Base-by-base conservation (phyloP, 2,888 invertebrate species). In the Philereme transversata region DNA sequence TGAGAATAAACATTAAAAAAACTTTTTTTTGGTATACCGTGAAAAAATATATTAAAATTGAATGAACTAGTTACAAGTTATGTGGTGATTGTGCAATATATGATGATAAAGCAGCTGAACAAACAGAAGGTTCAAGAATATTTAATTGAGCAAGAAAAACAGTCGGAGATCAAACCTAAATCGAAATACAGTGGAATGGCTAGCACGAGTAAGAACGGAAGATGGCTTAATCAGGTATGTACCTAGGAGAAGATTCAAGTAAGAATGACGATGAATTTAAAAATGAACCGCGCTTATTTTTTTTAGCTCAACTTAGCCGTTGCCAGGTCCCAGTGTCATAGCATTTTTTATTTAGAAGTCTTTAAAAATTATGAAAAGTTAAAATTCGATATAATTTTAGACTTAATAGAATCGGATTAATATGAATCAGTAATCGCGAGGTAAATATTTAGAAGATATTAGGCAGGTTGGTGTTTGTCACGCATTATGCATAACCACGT, bases 101-200 rank as follows among this genome's bases (percentile, higher is more conserved):
- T 76, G 74, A 85, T 87, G 87, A 83, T 88, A 85, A 86, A 88
- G 65, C 79, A 86, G 68, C 77, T 88, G 66, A 85, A 83, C 63
- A 88, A 88, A 71, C 75, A 80, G 47, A 81, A 77, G 46, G 87
- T 88, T 45, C 87, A 88, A 61, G 85, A 88, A 75, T 83, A 87
- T 72, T 78, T 88, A 72, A 67, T 87, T 73, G 77, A 83, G 69
- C 78, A 81, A 67, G 85, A 87, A 64, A 82, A 78, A 60, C 67
- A 81, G 55, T 66, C 78, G 4, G 84, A 86, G 65, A 76, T 73
- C 5, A 83, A 78, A 64, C 78, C 67, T 35, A 86, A 82, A 62
- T 76, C 82, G 7, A 81, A 82, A 57, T 79, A 80, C 59, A 81
- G 73, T 49, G 75, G 70, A 41, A 64, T 89, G 85, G 73, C 84